Conservation (phyloP, 2,797 vertebrate genomes). For the Pseudomugil gertrudae region DNA sequence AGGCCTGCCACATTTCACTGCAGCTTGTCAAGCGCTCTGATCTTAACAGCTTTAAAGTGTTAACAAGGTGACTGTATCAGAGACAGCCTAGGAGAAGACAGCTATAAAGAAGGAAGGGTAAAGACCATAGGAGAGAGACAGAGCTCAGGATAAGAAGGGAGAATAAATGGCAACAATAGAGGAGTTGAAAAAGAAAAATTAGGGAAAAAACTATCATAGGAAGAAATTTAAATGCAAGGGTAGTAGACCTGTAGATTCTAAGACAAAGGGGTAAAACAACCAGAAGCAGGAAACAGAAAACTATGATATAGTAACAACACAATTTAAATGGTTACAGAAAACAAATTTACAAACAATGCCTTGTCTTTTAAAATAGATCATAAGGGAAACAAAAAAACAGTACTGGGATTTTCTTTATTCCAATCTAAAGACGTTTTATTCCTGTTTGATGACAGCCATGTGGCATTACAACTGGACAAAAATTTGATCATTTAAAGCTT, state of each 20-base stretch:
- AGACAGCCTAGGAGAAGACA: constrained; percentile 55
- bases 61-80: constrained; percentile 76
- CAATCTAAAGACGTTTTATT: constrained; percentile 22
- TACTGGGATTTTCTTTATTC: not conserved
- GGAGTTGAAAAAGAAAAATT: not conserved
- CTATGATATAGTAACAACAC: not conserved
- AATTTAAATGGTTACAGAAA: not conserved
- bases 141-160: constrained; percentile 15
- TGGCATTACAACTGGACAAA: constrained; percentile 30
- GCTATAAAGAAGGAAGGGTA: constrained; percentile 40
- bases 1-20: constrained; percentile 65
- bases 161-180: constrained; percentile 27
- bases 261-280: not conserved
- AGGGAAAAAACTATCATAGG: not conserved
- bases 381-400: not conserved
- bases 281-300: not conserved
- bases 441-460: constrained; percentile 42
- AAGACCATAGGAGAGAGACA: constrained; percentile 23
- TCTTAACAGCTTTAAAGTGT: constrained; percentile 78
- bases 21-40: constrained; percentile 75
- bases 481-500: constrained; percentile 47
- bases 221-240: constrained; percentile 17
- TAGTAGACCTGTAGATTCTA: constrained; percentile 1
- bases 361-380: constrained; percentile 4
- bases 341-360: constrained; percentile 12